Evolutionary conservation across 2,797 vertebrate species (phyloP), one percentile per base, ranked within the genome.

Genomic region (Urophycis tenuis): DNA sequence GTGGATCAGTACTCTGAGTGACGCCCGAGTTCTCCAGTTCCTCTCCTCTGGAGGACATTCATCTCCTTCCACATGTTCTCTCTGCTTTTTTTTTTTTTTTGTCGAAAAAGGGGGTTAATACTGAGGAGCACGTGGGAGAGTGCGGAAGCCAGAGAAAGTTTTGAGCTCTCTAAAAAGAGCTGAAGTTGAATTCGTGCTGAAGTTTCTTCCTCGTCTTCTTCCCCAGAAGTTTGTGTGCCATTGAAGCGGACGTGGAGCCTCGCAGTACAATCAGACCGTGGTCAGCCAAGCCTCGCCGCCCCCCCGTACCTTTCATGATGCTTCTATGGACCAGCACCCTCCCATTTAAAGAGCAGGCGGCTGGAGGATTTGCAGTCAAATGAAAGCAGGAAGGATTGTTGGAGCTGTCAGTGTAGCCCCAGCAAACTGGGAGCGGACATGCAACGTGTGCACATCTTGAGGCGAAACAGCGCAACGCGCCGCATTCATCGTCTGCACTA

Each of bases 351-450:
- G 88, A 90, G 85, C 77, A 88, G 87, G 74, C 45, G 79, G 74
- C 79, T 74, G 72, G 36, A 60, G 81, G 85, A 86, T 86, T 88
- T 86, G 79, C 83, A 91, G 82, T 82, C 81, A 85, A 89, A 89
- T 86, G 82, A 88, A 89, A 90, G 89, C 83, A 87, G 85, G 82
- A 85, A 85, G 86, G 83, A 74, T 73, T 81, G 74, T 85, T 84
- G 83, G 78, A 86, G 86, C 86, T 87, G 88, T 89, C 86, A 83
- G 12, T 75, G 83, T 74, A 77, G 75, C n/a, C n/a, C 76, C 84
- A 85, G 84, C 84, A 84, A 86, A 85, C 81, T 81, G 79, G 81
- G 80, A 86, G 81, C 35, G 80, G 85, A 84, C 87, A 85, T 81
- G 84, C 75, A 86, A 78, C 81, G 74, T 83, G 77, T 89, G 87